Percentiles rank a stretch among this genome's conserved stretches.
Conservation (phyloP, 2,113 vertebrate genomes). For the Hystrix cristata region DNA sequence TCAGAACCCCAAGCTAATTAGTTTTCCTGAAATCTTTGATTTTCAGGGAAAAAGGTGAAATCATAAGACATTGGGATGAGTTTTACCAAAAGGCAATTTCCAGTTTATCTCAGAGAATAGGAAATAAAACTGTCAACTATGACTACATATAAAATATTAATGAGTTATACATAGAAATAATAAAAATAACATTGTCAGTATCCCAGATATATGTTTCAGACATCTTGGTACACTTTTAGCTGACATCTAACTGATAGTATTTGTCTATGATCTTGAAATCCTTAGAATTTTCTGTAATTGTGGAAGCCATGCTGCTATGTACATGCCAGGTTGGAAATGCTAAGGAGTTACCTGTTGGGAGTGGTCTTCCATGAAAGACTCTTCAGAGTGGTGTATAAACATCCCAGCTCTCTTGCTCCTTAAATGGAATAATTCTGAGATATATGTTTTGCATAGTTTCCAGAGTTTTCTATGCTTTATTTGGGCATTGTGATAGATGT, state of each 20-base stretch:
- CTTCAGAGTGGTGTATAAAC: neutral
- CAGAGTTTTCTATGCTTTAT: constrained; percentile 34
- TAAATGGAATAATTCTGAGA: neutral
- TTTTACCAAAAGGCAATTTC: constrained; percentile 15
- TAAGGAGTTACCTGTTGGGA: neutral
- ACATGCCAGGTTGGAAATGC: neutral
- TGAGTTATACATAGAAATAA: neutral
- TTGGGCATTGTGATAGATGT: neutral
- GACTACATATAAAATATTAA: neutral
- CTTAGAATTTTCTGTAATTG: neutral
- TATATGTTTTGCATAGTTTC: neutral
- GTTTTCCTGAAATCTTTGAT: constrained; percentile 24
- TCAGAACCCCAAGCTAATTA: neutral
- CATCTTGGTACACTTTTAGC: neutral
- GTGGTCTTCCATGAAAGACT: neutral
- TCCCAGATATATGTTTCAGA: neutral
- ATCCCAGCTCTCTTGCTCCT: neutral
- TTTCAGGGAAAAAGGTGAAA: neutral
- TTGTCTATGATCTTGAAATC: neutral
- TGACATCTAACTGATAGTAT: neutral
- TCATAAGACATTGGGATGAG: neutral
- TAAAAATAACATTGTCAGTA: neutral
- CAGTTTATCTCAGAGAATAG: neutral
- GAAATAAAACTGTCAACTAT: neutral
- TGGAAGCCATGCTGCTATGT: neutral